A percentile compares a stretch with the other conserved stretches of the same genome.
Conservation (phyloP, 1,140 invertebrate species). For the Penaeus japonicus region DNA sequence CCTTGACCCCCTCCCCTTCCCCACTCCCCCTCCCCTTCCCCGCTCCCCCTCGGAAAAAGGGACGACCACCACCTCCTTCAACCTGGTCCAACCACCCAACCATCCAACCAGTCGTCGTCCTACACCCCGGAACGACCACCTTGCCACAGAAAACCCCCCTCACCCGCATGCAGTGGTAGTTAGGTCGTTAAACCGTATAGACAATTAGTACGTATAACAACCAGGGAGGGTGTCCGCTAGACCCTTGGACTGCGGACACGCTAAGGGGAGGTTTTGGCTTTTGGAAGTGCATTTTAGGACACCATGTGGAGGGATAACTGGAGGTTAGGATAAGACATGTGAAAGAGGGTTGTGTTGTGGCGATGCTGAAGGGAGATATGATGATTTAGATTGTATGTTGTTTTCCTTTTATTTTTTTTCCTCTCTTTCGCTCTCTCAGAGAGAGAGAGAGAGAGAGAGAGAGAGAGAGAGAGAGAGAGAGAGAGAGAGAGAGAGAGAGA, state of each 20-base stretch:
- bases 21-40: not conserved
- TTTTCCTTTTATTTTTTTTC: not conserved
- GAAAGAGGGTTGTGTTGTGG: too few relatives aligned
- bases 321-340: too few relatives aligned
- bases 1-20: not conserved
- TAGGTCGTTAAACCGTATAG: slow-evolving; percentile 36
- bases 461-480: not conserved
- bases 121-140: not conserved
- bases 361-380: too few relatives aligned
- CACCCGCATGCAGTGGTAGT: slow-evolving; percentile 17
- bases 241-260: not conserved
- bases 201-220: slow-evolving; percentile 42
- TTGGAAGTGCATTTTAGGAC: too few relatives aligned
- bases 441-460: not conserved
- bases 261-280: too few relatives aligned
- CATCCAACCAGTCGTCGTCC: not conserved
- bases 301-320: too few relatives aligned
- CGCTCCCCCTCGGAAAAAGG: not conserved
- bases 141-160: not conserved
- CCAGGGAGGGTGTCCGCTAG: slow-evolving; percentile 2
- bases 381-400: too few relatives aligned
- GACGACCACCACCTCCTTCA: not conserved
- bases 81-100: not conserved
- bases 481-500: too few relatives aligned
- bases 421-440: not conserved